phyloP scores from a whole-genome alignment of 2,888 invertebrate species.

The Tholera decimalis region DNA sequence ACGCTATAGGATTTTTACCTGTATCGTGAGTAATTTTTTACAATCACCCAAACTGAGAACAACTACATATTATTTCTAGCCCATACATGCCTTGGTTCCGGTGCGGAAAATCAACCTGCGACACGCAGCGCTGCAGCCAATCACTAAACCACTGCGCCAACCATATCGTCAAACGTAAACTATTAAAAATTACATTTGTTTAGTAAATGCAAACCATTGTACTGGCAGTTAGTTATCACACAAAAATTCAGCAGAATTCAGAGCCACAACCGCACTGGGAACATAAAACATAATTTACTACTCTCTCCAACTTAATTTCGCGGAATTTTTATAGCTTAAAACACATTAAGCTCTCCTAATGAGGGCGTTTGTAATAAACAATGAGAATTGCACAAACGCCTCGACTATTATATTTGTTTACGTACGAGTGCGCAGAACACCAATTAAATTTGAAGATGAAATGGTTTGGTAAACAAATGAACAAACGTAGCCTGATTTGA shows the following conservation, averaged over 20 bases:
- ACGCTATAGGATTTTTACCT: no score
- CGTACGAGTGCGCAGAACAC: slow-evolving; percentile 30
- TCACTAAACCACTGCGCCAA: no score
- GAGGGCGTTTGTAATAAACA: slow-evolving; percentile 58
- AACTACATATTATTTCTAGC: no score
- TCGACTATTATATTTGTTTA: slow-evolving; percentile 51
- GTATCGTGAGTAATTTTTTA: no score
- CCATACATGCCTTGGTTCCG: no score
- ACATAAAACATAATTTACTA: slow-evolving; percentile 54
- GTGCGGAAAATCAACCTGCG: no score
- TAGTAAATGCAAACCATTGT: background rate
- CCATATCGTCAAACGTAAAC: no score
- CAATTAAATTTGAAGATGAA: slow-evolving; percentile 40
- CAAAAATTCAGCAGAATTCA: slow-evolving; percentile 3
- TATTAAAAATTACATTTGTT: no score
- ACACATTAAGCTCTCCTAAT: slow-evolving; percentile 62
- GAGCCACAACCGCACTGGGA: slow-evolving; percentile 10
- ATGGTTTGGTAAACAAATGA: slow-evolving; percentile 26
- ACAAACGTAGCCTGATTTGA: slow-evolving; percentile 6
- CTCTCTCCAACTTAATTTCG: slow-evolving; percentile 57
- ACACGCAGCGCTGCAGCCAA: no score
- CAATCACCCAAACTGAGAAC: no score
- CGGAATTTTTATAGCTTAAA: slow-evolving; percentile 58
- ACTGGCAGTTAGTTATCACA: background rate
- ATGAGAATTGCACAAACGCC: slow-evolving; percentile 27